Percentiles rank a stretch among this genome's conserved stretches.
Evolutionary conservation across 2,888 invertebrate species (phyloP).

Genomic region (Ecdyonurus torrentis): DNA sequence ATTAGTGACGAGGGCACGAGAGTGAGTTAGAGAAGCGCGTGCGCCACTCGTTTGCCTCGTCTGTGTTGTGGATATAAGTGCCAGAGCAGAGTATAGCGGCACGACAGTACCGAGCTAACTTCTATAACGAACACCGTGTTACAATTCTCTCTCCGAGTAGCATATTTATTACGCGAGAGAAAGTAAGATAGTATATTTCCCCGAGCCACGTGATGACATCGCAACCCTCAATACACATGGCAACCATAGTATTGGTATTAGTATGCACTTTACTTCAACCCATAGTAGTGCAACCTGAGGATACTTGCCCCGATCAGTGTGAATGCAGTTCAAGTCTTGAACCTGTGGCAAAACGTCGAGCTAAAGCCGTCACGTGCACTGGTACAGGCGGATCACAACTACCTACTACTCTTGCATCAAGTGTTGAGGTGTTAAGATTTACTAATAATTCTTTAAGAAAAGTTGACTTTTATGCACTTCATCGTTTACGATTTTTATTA

Average conservation of each 20-base stretch:
- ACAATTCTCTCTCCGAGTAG: too few species aligned
- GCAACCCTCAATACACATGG: not conserved
- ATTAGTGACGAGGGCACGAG: not conserved
- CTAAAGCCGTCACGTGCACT: constrained; percentile 6
- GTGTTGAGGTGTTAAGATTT: constrained; percentile 12
- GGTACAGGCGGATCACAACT: constrained; percentile 3
- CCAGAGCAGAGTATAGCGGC: not conserved
- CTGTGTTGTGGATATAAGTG: not conserved
- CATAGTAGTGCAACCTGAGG: not conserved
- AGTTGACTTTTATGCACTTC: constrained; percentile 12
- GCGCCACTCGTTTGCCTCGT: not conserved
- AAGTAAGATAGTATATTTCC: not conserved
- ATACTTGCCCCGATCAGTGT: constrained; percentile 6
- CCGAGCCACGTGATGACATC: not conserved
- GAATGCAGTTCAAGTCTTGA: constrained; percentile 3
- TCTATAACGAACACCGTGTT: not conserved
- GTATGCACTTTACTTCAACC: not conserved
- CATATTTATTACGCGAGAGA: not conserved
- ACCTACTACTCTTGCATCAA: constrained; percentile 1
- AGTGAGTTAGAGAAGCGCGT: not conserved
- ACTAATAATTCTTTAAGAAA: constrained; percentile 12
- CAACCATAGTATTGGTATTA: not conserved
- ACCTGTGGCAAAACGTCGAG: constrained; percentile 1
- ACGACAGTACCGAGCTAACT: not conserved
- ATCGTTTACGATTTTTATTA: constrained; percentile 10